Evolutionary conservation across 2,888 invertebrate species (phyloP), one percentile per base, ranked within the genome.

Genomic region (Pelosia muscerda): DNA sequence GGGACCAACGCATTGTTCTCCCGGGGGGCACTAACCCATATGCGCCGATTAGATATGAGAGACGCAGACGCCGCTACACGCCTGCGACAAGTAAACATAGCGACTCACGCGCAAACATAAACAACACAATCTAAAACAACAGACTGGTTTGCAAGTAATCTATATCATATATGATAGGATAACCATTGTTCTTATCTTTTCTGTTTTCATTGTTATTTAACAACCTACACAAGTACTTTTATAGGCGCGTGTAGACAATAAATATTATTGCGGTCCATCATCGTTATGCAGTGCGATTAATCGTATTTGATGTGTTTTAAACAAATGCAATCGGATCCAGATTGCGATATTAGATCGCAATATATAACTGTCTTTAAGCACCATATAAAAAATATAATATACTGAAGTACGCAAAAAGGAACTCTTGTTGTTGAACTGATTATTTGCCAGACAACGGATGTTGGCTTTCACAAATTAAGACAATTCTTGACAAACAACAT

Each of bases 1-100:
- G 85, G 90, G 94, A 94, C 94, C 94, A 93, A 93, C 93, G 94
- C 94, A 94, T 93, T 92, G 94, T 93, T 90, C 92, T 88, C 92
- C 89, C 89, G 83, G 94, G 94, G 94, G 94, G 93, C 94, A 94
- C 85, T 94, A 90, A 93, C 94, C 94, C 93, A 94, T 86, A 86
- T 91, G 92, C 84, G 87, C 84, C 90, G 94, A 93, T 94, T 93
- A 93, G 93, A 94, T 92, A 93, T 82, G 88, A 83, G 81, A 82
- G 85, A 85, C 49, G 49, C 23, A 55, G 57, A 57, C 85, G 85
- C 84, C 83, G 76, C 79, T 82, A 80, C 81, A 83, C 74, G 70
- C 77, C 79, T 77, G 74, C 79, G 81, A 76, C 82, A 81, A 78
- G 83, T 87, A 89, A 88, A 89, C 87, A 89, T 77, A 77, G 76